phyloP scores from a whole-genome alignment of 1,140 invertebrate genomes.

The Semibalanus balanoides region DNA sequence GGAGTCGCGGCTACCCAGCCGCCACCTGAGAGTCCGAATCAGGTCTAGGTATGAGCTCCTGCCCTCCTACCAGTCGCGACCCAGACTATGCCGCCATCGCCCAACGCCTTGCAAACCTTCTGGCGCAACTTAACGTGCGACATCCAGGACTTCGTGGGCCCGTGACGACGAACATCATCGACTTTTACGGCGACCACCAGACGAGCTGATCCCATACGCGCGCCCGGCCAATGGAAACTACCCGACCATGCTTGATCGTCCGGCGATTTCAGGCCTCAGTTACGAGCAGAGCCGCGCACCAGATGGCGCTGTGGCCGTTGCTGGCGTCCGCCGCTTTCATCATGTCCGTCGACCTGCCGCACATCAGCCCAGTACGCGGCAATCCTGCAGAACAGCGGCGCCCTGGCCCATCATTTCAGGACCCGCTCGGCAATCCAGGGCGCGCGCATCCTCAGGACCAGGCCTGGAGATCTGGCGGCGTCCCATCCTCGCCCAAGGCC shows the following conservation, averaged over 20 bases:
- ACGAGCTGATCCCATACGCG: slow-evolving; percentile 33
- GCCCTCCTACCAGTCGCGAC: slow-evolving; percentile 58
- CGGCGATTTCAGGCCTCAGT: slow-evolving; percentile 29
- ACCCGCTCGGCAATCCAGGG: slow-evolving; percentile 31
- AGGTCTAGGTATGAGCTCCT: slow-evolving; percentile 79
- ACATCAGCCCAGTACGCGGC: slow-evolving; percentile 24
- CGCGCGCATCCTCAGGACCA: slow-evolving; percentile 30
- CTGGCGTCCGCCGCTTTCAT: slow-evolving; percentile 33
- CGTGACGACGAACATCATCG: slow-evolving; percentile 37
- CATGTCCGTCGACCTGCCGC: slow-evolving; percentile 33
- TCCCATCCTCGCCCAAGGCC: slow-evolving; percentile 30
- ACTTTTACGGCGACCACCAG: slow-evolving; percentile 38
- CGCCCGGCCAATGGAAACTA: slow-evolving; percentile 46
- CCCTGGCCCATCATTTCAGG: slow-evolving; percentile 32
- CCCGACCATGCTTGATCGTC: slow-evolving; percentile 41
- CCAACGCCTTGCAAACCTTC: slow-evolving; percentile 40
- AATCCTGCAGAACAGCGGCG: slow-evolving; percentile 27
- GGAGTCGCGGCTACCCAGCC: slow-evolving; percentile 56
- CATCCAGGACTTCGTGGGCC: slow-evolving; percentile 40
- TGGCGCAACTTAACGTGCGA: slow-evolving; percentile 48
- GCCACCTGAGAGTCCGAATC: slow-evolving; percentile 60
- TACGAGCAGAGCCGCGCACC: slow-evolving; percentile 28
- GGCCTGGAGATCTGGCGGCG: slow-evolving; percentile 36
- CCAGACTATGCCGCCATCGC: slow-evolving; percentile 37
- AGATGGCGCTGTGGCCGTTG: slow-evolving; percentile 35